Base-by-base conservation (phyloP, 2,888 invertebrate genomes). In the Eupsilia transversa region DNA sequence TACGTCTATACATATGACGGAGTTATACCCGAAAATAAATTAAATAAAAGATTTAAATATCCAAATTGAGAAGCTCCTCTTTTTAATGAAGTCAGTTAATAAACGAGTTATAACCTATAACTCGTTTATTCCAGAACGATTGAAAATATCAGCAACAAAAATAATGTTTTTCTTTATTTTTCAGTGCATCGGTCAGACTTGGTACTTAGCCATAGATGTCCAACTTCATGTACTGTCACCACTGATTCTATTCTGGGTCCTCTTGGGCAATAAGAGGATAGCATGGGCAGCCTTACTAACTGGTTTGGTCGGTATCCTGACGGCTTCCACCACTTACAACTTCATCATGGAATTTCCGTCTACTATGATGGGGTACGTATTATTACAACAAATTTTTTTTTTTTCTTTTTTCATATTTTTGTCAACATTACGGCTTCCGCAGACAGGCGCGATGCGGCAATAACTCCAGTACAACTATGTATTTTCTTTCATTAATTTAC, bases 281-380 rank as follows among this genome's bases (percentile, higher is more conserved):
- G 91, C 91, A 6, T 91, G 91, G 92, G 49, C 68, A 17, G 88
- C 87, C 0, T 66, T 92, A 43, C 23, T 75, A 3, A 43, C 76
- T 17, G 86, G 83, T 2, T 64, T 90, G 3, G 10, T 88, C 0
- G 81, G 68, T 10, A 77, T 91, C 1, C 7, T 92, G 52, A 38
- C 90, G 80, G 84, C 89, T 82, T 74, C 89, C 27, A 91, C 93
- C 1, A 74, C 86, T 12, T 93, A 94, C 77, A 92, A 94, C 60
- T 95, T 93, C 59, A 79, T 93, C 1, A 93, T 92, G 75, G 83
- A 94, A 61, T 94, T 95, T 72, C 92, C 92, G 0, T 83, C 92
- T n/a, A 87, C 88, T 0, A 89, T 90, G 77, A 74, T 95, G 94
- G 91, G 91, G 94, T 93, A 73, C 74, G 87, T 77, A 41, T 41